These are phyloP conservation scores for Megalonaias nervosa DNA, from an alignment of 1,140 invertebrate species.

Conservation along the genomic window DNA sequence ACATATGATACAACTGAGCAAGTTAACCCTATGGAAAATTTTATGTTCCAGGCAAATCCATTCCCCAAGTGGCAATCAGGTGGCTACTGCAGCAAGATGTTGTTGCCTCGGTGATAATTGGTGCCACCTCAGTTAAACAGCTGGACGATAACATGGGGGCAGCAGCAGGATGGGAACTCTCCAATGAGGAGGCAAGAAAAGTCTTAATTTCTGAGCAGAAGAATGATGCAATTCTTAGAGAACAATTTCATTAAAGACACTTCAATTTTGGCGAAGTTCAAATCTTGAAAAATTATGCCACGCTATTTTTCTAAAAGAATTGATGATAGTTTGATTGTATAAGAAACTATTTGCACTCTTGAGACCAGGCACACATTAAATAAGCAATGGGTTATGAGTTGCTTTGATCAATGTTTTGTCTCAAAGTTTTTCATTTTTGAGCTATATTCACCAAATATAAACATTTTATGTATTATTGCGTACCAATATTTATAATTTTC, in stretches of 20 bases:
- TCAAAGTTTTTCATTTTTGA: too few relatives aligned
- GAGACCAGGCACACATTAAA: too few relatives aligned
- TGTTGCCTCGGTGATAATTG: slow-evolving; percentile 65
- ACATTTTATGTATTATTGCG: too few relatives aligned
- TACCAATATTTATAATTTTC: too few relatives aligned
- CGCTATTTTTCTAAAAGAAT: too few relatives aligned
- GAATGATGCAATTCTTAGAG: neutral
- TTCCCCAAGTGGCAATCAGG: slow-evolving; percentile 58
- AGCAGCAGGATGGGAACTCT: slow-evolving; percentile 54
- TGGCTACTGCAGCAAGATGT: slow-evolving; percentile 65
- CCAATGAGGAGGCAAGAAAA: slow-evolving; percentile 48
- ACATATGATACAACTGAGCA: too few relatives aligned
- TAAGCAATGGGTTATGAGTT: too few relatives aligned
- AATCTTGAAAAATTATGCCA: too few relatives aligned
- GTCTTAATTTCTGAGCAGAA: neutral
- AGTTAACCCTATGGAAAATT: neutral
- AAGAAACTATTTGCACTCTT: too few relatives aligned
- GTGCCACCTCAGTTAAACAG: slow-evolving; percentile 59
- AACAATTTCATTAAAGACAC: neutral
- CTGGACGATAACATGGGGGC: slow-evolving; percentile 65
- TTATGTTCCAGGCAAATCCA: slow-evolving; percentile 45
- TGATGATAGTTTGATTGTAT: too few relatives aligned
- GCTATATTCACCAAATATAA: too few relatives aligned
- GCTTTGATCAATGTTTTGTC: too few relatives aligned
- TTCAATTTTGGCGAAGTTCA: neutral